Conservation (phyloP, 1,140 invertebrate genomes). For the Cydia pomonella region DNA sequence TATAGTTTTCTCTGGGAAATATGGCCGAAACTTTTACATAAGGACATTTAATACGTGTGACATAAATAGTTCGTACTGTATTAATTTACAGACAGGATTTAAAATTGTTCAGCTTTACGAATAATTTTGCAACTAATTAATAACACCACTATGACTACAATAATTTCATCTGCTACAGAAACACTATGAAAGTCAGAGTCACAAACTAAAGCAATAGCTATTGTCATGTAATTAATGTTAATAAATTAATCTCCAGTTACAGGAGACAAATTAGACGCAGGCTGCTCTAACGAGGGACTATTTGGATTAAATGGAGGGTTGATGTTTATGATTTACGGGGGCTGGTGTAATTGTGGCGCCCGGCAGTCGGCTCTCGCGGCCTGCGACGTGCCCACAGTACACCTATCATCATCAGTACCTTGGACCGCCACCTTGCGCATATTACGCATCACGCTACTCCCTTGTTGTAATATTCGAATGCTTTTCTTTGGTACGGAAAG, state of each 20-base stretch:
- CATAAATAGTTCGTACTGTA: no score
- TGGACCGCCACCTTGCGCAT: neutral
- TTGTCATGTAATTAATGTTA: constrained; percentile 77
- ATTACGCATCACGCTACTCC: neutral
- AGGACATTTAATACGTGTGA: no score
- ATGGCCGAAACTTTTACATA: no score
- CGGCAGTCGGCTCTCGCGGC: constrained; percentile 53
- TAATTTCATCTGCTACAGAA: constrained; percentile 16
- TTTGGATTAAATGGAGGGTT: constrained; percentile 79
- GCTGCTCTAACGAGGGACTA: constrained; percentile 79
- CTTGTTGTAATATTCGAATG: neutral
- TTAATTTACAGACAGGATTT: no score
- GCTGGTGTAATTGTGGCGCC: constrained; percentile 75
- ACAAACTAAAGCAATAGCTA: constrained; percentile 50
- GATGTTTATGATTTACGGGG: constrained; percentile 80
- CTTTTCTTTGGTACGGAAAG: neutral
- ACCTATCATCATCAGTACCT: constrained; percentile 19
- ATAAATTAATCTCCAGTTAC: constrained; percentile 78
- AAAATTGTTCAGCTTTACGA: no score
- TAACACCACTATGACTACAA: neutral
- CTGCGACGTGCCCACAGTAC: constrained; percentile 31
- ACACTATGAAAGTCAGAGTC: constrained; percentile 34
- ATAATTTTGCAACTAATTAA: neutral
- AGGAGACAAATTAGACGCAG: constrained; percentile 78
- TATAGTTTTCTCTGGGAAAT: no score